Percentiles rank a stretch among this genome's conserved stretches.
These are phyloP conservation scores for Brenthis daphne DNA, from an alignment of 2,888 invertebrate species.

Conservation along the genomic window DNA sequence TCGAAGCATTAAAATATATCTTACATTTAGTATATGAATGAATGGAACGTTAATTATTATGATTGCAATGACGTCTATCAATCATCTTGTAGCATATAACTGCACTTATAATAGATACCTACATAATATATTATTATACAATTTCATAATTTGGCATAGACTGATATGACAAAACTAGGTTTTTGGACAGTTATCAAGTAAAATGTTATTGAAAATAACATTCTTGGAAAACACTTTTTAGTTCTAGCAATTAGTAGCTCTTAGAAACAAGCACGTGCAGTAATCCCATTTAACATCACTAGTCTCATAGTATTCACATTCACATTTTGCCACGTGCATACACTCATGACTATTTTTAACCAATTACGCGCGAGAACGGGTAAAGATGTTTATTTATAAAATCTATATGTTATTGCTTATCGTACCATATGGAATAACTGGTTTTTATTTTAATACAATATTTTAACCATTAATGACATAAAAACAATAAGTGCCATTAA, in stretches of 20 bases:
- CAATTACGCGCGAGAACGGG: slow-evolving; percentile 12
- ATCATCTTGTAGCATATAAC: neutral
- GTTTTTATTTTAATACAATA: no score
- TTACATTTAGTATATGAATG: neutral
- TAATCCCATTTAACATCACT: slow-evolving; percentile 26
- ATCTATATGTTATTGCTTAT: slow-evolving; percentile 1
- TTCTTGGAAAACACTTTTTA: neutral
- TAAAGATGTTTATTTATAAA: slow-evolving; percentile 17
- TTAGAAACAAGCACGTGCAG: slow-evolving; percentile 16
- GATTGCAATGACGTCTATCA: neutral
- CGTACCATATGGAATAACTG: neutral
- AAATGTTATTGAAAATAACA: neutral
- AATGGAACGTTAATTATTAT: slow-evolving; percentile 7
- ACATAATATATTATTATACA: neutral
- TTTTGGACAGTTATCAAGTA: slow-evolving; percentile 1
- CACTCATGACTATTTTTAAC: slow-evolving; percentile 27
- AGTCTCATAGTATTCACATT: slow-evolving; percentile 16
- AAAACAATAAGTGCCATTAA: no score
- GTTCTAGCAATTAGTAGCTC: neutral
- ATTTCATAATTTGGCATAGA: neutral
- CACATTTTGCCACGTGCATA: slow-evolving; percentile 22
- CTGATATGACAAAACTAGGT: neutral
- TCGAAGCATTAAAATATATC: neutral
- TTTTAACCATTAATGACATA: no score
- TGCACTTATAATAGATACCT: no score